phyloP scores from a whole-genome alignment of 1,140 invertebrate species.

The Panulirus ornatus region DNA sequence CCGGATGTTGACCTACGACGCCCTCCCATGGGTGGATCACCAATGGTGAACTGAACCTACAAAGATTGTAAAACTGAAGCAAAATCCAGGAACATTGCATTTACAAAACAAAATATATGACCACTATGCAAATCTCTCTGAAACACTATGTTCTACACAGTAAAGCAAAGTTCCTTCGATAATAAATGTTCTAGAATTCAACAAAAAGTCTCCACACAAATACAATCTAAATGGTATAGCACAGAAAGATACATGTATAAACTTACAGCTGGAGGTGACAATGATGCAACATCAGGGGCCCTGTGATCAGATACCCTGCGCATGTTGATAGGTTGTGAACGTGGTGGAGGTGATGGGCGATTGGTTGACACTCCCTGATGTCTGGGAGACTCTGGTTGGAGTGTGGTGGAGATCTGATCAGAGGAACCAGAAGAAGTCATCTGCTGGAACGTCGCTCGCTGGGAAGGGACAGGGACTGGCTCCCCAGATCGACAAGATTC shows the following conservation, averaged over 20 bases:
- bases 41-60: slow-evolving; percentile 79
- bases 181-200: too few relatives aligned
- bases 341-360: slow-evolving; percentile 58
- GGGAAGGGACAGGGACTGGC: slow-evolving; percentile 84
- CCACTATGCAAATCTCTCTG: too few relatives aligned
- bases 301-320: slow-evolving; percentile 63
- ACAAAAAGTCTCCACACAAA: too few relatives aligned
- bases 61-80: neutral
- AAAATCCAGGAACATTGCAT: neutral
- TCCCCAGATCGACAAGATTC: slow-evolving; percentile 57
- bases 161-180: too few relatives aligned
- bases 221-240: neutral
- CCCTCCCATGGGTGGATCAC: slow-evolving; percentile 78
- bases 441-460: slow-evolving; percentile 81
- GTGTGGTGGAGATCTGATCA: slow-evolving; percentile 53
- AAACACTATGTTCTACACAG: too few relatives aligned
- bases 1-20: slow-evolving; percentile 72
- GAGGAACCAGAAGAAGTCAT: slow-evolving; percentile 75
- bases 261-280: slow-evolving; percentile 75
- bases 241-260: neutral
- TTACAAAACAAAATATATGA: too few relatives aligned
- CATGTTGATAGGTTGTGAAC: slow-evolving; percentile 72
- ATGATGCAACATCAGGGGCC: slow-evolving; percentile 65
- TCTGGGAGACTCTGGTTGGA: slow-evolving; percentile 49
- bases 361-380: slow-evolving; percentile 29